These are phyloP conservation scores for Paramacrobiotus metropolitanus DNA, from an alignment of 1,140 invertebrate genomes.

Conservation along the genomic window DNA sequence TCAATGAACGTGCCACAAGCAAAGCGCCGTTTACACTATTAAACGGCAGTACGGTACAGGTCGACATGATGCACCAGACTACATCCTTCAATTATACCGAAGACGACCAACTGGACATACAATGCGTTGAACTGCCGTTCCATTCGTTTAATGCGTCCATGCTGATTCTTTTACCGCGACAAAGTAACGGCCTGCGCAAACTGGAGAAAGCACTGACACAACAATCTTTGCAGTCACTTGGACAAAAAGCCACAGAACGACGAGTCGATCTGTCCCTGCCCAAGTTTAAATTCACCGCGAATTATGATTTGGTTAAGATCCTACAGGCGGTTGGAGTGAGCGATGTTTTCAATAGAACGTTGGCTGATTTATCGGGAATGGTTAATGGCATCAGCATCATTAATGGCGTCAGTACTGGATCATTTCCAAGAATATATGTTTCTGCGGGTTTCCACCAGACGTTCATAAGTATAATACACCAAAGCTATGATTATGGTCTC, in stretches of 20 bases:
- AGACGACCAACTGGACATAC: slow-evolving; percentile 32
- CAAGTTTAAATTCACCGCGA: neutral
- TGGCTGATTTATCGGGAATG: too few species aligned
- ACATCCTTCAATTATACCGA: slow-evolving; percentile 51
- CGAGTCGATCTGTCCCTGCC: neutral
- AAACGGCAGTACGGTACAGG: slow-evolving; percentile 33
- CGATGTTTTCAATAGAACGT: too few species aligned
- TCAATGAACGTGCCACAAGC: slow-evolving; percentile 32
- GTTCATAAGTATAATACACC: too few species aligned
- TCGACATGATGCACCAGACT: slow-evolving; percentile 67
- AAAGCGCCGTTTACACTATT: slow-evolving; percentile 41
- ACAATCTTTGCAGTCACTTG: neutral
- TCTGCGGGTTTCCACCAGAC: too few species aligned
- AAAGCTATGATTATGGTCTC: too few species aligned
- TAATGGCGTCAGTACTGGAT: too few species aligned
- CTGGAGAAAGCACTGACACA: slow-evolving; percentile 10
- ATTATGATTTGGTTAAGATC: neutral
- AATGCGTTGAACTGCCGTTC: slow-evolving; percentile 46
- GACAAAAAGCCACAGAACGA: neutral
- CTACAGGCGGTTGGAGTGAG: neutral
- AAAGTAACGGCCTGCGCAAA: slow-evolving; percentile 12
- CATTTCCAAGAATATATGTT: too few species aligned
- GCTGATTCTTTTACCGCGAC: slow-evolving; percentile 18
- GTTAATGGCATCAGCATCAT: too few species aligned
- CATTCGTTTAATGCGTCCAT: slow-evolving; percentile 22